Percentiles rank a stretch among this genome's conserved stretches.
Conservation (phyloP, 2,113 vertebrate genomes). For the Oncorhynchus clarkii region DNA sequence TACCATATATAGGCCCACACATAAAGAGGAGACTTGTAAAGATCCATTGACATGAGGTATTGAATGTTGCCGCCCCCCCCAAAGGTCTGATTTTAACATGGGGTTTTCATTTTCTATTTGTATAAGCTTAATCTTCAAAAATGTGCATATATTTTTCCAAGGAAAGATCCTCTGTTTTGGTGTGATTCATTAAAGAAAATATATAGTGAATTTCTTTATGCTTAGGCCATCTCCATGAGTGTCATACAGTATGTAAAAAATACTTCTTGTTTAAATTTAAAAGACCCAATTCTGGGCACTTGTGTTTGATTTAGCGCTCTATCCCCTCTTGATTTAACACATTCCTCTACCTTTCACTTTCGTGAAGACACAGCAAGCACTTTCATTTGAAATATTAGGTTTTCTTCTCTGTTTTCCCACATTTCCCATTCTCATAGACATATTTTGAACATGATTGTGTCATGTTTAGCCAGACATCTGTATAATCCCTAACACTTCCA, state of each 20-base stretch:
- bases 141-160: constrained; percentile 19
- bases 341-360: background rate
- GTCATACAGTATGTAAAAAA: background rate
- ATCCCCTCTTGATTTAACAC: background rate
- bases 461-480: background rate
- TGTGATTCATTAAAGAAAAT: background rate
- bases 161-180: background rate
- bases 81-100: constrained; percentile 44
- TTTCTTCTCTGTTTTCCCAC: background rate
- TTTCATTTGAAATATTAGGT: background rate
- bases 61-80: constrained; percentile 43
- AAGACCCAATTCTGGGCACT: background rate
- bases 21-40: background rate
- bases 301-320: background rate
- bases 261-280: background rate
- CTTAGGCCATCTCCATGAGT: background rate
- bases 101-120: constrained; percentile 16
- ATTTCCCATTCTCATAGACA: background rate
- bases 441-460: background rate
- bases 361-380: background rate
- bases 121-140: constrained; percentile 9
- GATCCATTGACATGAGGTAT: constrained; percentile 6
- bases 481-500: background rate
- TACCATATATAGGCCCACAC: background rate
- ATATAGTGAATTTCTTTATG: background rate